phyloP scores from a whole-genome alignment of 2,797 vertebrate species.

The Rhinichthys osculus region DNA sequence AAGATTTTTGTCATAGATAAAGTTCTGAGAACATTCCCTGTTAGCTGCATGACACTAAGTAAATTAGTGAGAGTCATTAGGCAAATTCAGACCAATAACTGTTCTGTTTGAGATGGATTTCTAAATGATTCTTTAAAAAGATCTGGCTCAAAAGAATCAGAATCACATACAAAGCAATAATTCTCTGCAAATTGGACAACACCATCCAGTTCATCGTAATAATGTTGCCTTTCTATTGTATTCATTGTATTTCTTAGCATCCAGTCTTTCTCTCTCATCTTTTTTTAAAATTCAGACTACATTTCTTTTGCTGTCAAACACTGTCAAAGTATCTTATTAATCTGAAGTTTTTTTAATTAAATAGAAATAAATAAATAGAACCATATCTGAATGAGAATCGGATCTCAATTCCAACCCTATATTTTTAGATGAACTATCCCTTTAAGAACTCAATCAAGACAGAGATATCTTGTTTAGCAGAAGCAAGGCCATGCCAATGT shows the following conservation, averaged over 20 bases:
- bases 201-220: not conserved
- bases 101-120: not conserved
- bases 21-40: not conserved
- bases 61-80: not conserved
- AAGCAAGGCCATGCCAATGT: not conserved
- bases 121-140: not conserved
- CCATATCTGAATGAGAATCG: not conserved
- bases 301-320: not conserved
- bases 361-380: not conserved
- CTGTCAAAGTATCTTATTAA: not conserved
- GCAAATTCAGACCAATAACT: not conserved
- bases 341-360: no score
- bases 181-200: not conserved
- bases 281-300: not conserved
- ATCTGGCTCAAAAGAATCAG: not conserved
- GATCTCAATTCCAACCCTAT: not conserved
- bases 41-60: not conserved
- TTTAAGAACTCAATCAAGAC: constrained; percentile 14
- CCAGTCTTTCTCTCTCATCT: not conserved
- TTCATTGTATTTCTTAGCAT: not conserved
- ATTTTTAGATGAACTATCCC: not conserved
- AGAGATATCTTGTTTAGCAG: not conserved
- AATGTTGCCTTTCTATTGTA: not conserved
- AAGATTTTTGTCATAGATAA: not conserved
- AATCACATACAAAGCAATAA: not conserved